phyloP scores from a whole-genome alignment of 1,140 invertebrate genomes.

The Probaryconus sp. region DNA sequence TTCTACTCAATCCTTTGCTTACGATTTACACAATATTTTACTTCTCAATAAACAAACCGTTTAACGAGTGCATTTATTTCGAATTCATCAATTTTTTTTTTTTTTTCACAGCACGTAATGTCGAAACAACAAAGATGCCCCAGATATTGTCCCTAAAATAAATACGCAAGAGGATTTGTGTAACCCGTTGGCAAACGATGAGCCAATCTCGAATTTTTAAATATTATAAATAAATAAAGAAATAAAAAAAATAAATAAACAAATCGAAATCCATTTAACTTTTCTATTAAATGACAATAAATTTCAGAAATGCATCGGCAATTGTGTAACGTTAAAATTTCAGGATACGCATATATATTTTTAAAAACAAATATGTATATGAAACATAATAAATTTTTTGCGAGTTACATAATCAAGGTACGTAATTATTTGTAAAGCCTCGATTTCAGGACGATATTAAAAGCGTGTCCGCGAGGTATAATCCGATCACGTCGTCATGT shows the following conservation, averaged over 20 bases:
- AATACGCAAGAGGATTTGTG: constrained; percentile 51
- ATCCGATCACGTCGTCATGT: constrained; percentile 57
- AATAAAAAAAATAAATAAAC: no score
- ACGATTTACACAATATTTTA: not conserved
- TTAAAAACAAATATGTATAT: no score
- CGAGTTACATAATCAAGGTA: constrained; percentile 29
- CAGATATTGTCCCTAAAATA: constrained; percentile 57
- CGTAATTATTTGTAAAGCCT: constrained; percentile 49
- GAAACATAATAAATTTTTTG: not conserved
- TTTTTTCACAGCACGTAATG: constrained; percentile 36
- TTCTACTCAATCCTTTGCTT: constrained; percentile 2
- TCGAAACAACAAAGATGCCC: constrained; percentile 52
- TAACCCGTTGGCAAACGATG: constrained; percentile 38
- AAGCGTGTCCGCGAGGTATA: constrained; percentile 55
- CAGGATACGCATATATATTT: no score
- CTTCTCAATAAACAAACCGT: constrained; percentile 21
- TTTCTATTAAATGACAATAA: no score
- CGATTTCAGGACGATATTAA: constrained; percentile 28
- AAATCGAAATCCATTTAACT: no score
- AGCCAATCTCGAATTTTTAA: constrained; percentile 13
- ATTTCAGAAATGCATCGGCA: no score
- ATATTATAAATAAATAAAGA: not conserved
- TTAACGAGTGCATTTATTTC: constrained; percentile 44
- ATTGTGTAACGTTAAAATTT: no score
- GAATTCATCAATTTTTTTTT: constrained; percentile 59